A percentile compares a stretch with the other conserved stretches of the same genome.
phyloP scores from a whole-genome alignment of 2,888 invertebrate genomes.

The Nymphalis c-album region DNA sequence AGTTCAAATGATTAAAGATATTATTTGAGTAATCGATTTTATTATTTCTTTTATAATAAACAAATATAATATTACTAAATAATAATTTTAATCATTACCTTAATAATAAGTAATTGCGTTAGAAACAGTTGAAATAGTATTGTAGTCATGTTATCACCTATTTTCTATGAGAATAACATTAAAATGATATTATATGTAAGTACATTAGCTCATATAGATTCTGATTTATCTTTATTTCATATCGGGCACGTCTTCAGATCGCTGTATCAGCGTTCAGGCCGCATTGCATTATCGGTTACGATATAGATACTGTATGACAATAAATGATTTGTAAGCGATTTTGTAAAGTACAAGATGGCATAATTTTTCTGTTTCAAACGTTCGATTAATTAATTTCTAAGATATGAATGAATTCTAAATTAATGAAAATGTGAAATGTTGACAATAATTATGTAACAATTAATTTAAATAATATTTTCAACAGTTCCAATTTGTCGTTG shows the following conservation, averaged over 20 bases:
- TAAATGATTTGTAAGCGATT: background rate
- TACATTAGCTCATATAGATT: constrained; percentile 34
- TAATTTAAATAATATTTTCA: too few species aligned
- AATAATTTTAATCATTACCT: constrained; percentile 21
- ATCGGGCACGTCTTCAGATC: constrained; percentile 25
- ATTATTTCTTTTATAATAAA: background rate
- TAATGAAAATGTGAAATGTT: too few species aligned
- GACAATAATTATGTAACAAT: too few species aligned
- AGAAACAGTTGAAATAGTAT: constrained; percentile 20
- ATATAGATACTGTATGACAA: background rate
- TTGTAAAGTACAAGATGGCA: too few species aligned
- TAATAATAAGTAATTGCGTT: constrained; percentile 25
- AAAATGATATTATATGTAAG: constrained; percentile 22
- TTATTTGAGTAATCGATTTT: background rate
- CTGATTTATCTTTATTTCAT: constrained; percentile 25
- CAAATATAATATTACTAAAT: background rate
- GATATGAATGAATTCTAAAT: too few species aligned
- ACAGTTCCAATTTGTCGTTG: too few species aligned
- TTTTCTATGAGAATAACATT: constrained; percentile 11
- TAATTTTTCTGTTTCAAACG: too few species aligned
- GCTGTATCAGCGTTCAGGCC: too few species aligned
- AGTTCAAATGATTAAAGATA: too few species aligned
- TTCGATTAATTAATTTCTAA: background rate
- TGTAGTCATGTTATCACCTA: constrained; percentile 26
- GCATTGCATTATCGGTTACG: constrained; percentile 9